These are phyloP conservation scores for Phenacoccus solenopsis DNA, from an alignment of 1,140 invertebrate species.

Conservation along the genomic window DNA sequence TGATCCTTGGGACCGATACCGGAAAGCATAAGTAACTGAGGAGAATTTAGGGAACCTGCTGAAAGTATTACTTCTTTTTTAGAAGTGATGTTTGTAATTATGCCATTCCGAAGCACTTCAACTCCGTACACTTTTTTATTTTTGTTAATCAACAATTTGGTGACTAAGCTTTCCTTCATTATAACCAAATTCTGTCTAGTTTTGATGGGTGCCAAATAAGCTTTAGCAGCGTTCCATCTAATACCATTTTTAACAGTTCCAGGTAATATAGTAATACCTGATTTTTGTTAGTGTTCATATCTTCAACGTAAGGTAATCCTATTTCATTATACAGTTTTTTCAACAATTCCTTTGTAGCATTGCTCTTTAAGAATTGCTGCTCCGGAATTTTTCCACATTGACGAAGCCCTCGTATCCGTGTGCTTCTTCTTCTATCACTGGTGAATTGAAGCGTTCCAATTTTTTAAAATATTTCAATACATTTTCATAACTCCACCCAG, in stretches of 20 bases:
- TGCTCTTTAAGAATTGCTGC: neutral
- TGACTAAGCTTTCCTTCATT: constrained; percentile 38
- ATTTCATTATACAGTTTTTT: neutral
- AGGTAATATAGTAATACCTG: neutral
- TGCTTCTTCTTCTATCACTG: constrained; percentile 29
- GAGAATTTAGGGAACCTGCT: constrained; percentile 32
- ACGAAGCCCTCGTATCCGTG: neutral
- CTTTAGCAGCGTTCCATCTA: constrained; percentile 55
- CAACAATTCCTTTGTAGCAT: neutral
- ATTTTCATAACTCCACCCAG: constrained; percentile 52
- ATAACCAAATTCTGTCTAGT: constrained; percentile 40
- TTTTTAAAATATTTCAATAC: constrained; percentile 53
- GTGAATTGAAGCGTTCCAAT: constrained; percentile 42
- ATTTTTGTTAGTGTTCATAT: neutral
- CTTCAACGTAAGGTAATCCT: neutral
- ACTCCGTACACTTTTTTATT: constrained; percentile 56
- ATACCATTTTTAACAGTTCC: constrained; percentile 48
- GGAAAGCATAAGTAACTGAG: constrained; percentile 38
- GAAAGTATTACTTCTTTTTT: constrained; percentile 33
- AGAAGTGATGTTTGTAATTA: constrained; percentile 33
- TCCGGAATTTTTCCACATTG: constrained; percentile 20
- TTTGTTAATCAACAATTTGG: constrained; percentile 31
- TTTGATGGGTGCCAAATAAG: constrained; percentile 28
- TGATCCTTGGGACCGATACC: constrained; percentile 38
- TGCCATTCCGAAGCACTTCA: constrained; percentile 53